phyloP scores from a whole-genome alignment of 2,888 invertebrate genomes.

The Limenitis arthemis region DNA sequence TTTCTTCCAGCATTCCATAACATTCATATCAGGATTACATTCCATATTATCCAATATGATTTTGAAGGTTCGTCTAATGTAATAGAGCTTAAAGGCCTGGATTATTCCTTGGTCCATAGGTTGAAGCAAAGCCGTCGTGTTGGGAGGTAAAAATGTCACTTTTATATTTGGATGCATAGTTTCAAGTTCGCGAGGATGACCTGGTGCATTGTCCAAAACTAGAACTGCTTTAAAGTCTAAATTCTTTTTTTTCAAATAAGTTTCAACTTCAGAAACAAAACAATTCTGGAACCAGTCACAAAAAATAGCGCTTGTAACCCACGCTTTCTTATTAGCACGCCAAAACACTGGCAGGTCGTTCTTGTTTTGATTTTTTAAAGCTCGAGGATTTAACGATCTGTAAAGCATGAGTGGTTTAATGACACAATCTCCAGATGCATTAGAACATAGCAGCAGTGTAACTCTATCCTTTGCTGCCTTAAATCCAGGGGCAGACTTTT shows the following conservation, averaged over 20 bases:
- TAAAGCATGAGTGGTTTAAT: constrained; percentile 26
- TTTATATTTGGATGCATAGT: constrained; percentile 23
- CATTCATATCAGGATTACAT: no score
- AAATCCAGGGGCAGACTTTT: constrained; percentile 23
- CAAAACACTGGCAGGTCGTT: constrained; percentile 27
- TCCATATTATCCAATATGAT: no score
- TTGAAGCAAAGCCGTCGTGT: constrained; percentile 29
- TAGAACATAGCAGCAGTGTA: constrained; percentile 26
- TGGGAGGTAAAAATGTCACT: constrained; percentile 24
- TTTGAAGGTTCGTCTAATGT: constrained; percentile 27
- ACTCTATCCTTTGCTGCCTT: constrained; percentile 28
- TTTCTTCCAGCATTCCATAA: no score
- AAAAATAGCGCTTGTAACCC: constrained; percentile 29
- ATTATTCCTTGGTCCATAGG: constrained; percentile 30
- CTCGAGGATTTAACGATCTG: constrained; percentile 24
- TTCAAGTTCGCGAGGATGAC: constrained; percentile 25
- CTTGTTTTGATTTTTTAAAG: constrained; percentile 24
- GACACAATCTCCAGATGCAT: constrained; percentile 25
- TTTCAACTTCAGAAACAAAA: constrained; percentile 28
- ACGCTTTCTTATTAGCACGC: constrained; percentile 30
- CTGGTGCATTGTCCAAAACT: constrained; percentile 27
- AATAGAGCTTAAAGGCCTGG: constrained; percentile 26
- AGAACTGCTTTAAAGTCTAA: constrained; percentile 26
- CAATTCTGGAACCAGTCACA: constrained; percentile 27
- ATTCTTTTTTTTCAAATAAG: constrained; percentile 24